Evolutionary conservation across 2,888 invertebrate species (phyloP).

Genomic region (Panopea generosa): DNA sequence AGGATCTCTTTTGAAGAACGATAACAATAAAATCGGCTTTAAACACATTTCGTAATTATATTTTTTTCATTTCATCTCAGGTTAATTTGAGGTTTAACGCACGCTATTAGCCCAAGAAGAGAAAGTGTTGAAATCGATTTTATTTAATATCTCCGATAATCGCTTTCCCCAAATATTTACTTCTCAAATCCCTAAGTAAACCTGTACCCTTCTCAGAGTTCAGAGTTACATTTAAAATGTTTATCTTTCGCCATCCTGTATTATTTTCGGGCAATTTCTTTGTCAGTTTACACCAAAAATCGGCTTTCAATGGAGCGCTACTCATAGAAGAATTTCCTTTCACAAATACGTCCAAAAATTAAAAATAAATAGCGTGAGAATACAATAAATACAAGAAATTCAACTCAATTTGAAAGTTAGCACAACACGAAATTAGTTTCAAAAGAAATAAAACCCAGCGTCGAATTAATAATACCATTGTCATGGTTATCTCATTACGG

Average conservation of each 20-base stretch:
- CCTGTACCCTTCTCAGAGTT: background rate
- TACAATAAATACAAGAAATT: conserved; percentile 9
- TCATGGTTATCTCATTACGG: background rate
- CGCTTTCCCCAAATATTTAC: conserved; percentile 12
- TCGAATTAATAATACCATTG: background rate
- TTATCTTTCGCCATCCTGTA: conserved; percentile 29
- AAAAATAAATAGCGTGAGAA: conserved; percentile 39
- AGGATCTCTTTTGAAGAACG: background rate
- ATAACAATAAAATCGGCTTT: background rate
- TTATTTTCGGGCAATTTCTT: conserved; percentile 28
- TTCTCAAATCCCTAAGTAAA: conserved; percentile 29
- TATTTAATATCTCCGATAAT: conserved; percentile 21
- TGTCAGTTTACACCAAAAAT: conserved; percentile 35
- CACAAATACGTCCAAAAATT: conserved; percentile 28
- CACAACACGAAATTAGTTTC: background rate
- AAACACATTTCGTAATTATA: conserved; percentile 30
- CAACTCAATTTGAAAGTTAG: conserved; percentile 11
- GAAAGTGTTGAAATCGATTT: conserved; percentile 14
- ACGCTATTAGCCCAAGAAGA: conserved; percentile 28
- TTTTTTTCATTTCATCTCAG: conserved; percentile 20
- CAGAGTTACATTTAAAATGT: conserved; percentile 26
- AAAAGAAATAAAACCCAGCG: too few relatives aligned
- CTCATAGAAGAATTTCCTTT: conserved; percentile 2
- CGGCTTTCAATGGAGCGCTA: background rate
- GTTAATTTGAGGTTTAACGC: conserved; percentile 42